Conservation (phyloP, 1,140 invertebrate genomes). For the Drosophila sp. region DNA sequence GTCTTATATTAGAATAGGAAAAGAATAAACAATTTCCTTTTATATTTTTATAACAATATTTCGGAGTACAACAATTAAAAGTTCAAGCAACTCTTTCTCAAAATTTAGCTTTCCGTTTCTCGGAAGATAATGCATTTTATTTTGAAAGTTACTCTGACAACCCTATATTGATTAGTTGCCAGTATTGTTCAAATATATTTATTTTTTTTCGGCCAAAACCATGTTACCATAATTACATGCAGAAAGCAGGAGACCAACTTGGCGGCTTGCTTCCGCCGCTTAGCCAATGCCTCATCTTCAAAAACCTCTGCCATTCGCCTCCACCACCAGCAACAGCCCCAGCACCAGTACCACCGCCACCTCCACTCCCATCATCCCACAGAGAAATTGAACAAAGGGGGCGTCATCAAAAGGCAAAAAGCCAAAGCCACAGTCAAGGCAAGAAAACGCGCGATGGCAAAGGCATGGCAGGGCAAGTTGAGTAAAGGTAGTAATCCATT, state of each 20-base stretch:
- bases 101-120: not conserved
- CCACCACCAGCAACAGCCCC: slow-evolving; percentile 9
- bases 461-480: not conserved
- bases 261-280: slow-evolving; percentile 57
- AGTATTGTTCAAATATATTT: slow-evolving; percentile 48
- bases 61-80: no score
- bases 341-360: slow-evolving; percentile 21
- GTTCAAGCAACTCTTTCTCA: no score
- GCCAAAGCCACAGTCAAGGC: slow-evolving; percentile 26
- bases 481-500: slow-evolving; percentile 13
- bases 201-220: slow-evolving; percentile 57
- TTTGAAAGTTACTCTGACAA: slow-evolving; percentile 23
- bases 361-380: slow-evolving; percentile 28
- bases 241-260: slow-evolving; percentile 71
- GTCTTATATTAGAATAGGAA: no score
- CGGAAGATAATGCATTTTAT: not conserved
- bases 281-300: slow-evolving; percentile 44
- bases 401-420: slow-evolving; percentile 49
- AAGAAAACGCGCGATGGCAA: slow-evolving; percentile 1
- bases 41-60: no score
- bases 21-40: no score
- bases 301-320: not conserved
- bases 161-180: slow-evolving; percentile 19
- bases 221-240: slow-evolving; percentile 83
- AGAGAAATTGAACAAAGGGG: slow-evolving; percentile 71